phyloP scores from a whole-genome alignment of 1,140 invertebrate genomes.

The Tetramorium simillimum region DNA sequence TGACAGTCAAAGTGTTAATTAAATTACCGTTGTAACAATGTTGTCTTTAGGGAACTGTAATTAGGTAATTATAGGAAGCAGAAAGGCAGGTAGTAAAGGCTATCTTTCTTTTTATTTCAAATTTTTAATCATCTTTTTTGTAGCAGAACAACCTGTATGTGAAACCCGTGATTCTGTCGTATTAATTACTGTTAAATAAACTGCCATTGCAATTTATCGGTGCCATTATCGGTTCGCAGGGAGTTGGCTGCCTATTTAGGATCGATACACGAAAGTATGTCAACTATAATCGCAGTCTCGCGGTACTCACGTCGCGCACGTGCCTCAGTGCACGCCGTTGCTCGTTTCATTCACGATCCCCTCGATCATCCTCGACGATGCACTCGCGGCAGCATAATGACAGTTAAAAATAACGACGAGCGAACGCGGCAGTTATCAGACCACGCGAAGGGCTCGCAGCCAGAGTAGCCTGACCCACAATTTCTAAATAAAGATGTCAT shows the following conservation, averaged over 20 bases:
- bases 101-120: background rate
- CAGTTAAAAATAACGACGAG: conserved; percentile 43
- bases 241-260: conserved; percentile 5
- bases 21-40: background rate
- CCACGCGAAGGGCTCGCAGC: background rate
- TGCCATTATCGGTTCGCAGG: background rate
- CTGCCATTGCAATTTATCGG: background rate
- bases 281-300: conserved; percentile 23
- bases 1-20: background rate
- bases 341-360: conserved; percentile 49
- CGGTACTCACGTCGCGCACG: background rate
- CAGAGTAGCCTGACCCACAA: background rate
- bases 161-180: background rate
- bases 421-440: background rate
- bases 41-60: background rate
- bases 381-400: conserved; percentile 2
- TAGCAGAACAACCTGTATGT: background rate
- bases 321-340: background rate
- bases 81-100: background rate
- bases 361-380: conserved; percentile 12
- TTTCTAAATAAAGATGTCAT: conserved; percentile 4
- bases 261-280: conserved; percentile 53
- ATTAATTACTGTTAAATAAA: conserved; percentile 34
- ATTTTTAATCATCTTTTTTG: background rate
- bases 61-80: background rate